A percentile compares a stretch with the other conserved stretches of the same genome.
Conservation (phyloP, 2,797 vertebrate species). For the Cyprinodon diabolis region DNA sequence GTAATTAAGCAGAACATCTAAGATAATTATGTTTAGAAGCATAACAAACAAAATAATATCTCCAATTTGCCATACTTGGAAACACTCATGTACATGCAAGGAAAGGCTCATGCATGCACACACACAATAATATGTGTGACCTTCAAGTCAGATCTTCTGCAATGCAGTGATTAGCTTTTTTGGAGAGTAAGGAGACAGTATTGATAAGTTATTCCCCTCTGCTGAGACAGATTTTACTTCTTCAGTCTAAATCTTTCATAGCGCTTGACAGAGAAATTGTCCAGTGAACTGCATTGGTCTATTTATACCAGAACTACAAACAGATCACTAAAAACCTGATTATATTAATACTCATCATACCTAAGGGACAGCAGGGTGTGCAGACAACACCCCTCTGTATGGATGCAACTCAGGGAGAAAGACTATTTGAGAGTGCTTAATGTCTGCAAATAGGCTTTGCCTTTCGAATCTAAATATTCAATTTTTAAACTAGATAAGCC, state of each 20-base stretch:
- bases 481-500: too few relatives aligned
- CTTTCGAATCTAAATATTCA: too few relatives aligned
- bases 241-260: not conserved
- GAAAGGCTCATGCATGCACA: constrained; percentile 26
- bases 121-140: constrained; percentile 63
- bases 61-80: constrained; percentile 39
- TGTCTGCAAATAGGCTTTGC: too few relatives aligned
- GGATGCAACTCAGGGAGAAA: too few relatives aligned
- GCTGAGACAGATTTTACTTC: constrained; percentile 15
- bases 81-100: constrained; percentile 9
- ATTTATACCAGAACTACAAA: not conserved
- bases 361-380: too few relatives aligned
- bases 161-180: constrained; percentile 81
- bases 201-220: constrained; percentile 31
- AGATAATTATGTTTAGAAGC: constrained; percentile 46
- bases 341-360: too few relatives aligned
- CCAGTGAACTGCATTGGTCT: not conserved
- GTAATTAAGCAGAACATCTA: constrained; percentile 63
- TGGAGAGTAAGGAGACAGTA: constrained; percentile 57
- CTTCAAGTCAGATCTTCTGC: constrained; percentile 81
- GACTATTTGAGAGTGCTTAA: not conserved
- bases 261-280: not conserved
- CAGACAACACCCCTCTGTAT: too few relatives aligned
- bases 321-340: not conserved
- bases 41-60: constrained; percentile 61